phyloP scores from a whole-genome alignment of 1,140 invertebrate genomes.

The Papilio polytes region DNA sequence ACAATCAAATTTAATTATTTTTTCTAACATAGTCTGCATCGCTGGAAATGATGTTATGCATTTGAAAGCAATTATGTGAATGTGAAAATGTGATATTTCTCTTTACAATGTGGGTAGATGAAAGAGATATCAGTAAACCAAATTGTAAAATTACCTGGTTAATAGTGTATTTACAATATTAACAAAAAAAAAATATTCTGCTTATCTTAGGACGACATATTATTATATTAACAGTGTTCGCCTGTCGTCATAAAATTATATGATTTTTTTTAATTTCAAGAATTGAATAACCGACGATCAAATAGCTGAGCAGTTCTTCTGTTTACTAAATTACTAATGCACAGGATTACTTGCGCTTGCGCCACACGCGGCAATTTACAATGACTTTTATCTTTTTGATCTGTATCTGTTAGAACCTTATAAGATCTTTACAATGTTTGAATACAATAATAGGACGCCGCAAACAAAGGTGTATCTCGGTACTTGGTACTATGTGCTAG shows the following conservation, averaged over 20 bases:
- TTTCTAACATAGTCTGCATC: not conserved
- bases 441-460: not conserved
- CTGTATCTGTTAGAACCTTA: not conserved
- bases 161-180: too few species aligned
- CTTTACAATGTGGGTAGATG: not conserved
- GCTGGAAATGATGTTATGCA: not conserved
- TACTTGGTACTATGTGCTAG: too few species aligned
- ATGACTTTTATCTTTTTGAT: not conserved
- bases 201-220: not conserved
- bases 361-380: not conserved
- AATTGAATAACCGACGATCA: not conserved
- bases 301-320: not conserved
- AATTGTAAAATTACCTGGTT: not conserved
- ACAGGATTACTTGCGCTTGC: not conserved
- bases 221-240: too few species aligned
- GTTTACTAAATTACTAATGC: not conserved
- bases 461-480: not conserved
- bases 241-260: too few species aligned
- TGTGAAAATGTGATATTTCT: not conserved
- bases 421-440: slow-evolving; percentile 1
- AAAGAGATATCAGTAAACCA: not conserved
- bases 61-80: not conserved
- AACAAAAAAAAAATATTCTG: too few species aligned
- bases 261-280: not conserved
- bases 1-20: not conserved